Evolutionary conservation across 2,797 vertebrate species (phyloP).

Genomic region (Fringilla coelebs): DNA sequence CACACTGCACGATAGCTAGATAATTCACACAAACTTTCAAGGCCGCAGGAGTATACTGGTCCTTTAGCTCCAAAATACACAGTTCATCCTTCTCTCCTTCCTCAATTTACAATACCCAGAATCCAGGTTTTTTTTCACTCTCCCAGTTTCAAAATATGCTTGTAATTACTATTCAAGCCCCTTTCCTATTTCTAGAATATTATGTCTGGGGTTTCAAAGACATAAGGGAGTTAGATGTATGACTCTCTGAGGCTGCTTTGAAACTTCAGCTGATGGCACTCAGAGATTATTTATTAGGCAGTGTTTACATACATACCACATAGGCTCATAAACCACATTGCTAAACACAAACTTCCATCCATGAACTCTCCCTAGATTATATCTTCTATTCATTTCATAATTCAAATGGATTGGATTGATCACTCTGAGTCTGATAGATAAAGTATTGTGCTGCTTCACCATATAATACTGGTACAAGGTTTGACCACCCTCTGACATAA

Average conservation of each 20-base stretch:
- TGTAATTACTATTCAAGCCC: conserved; percentile 16
- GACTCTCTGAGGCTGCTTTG: conserved; percentile 31
- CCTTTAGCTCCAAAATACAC: conserved; percentile 15
- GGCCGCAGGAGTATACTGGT: not conserved
- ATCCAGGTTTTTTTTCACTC: not conserved
- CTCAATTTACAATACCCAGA: conserved; percentile 4
- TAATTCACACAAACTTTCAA: conserved; percentile 37
- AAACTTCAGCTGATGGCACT: not conserved
- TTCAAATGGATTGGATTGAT: not conserved
- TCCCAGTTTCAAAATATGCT: not conserved
- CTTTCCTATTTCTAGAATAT: conserved; percentile 16
- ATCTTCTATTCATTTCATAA: not conserved
- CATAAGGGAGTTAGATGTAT: conserved; percentile 8
- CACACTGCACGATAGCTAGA: not conserved
- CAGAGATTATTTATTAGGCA: conserved; percentile 13
- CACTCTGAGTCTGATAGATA: not conserved
- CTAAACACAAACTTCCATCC: not conserved
- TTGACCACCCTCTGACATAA: not conserved
- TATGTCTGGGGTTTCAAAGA: conserved; percentile 2
- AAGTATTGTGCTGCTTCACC: not conserved
- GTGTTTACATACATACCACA: not conserved
- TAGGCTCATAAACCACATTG: not conserved
- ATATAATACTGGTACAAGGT: not conserved
- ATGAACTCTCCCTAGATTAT: not conserved
- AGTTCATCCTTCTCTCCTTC: conserved; percentile 6